A percentile compares a stretch with the other conserved stretches of the same genome.
Conservation (phyloP, 2,113 vertebrate species). For the Zootoca vivipara region DNA sequence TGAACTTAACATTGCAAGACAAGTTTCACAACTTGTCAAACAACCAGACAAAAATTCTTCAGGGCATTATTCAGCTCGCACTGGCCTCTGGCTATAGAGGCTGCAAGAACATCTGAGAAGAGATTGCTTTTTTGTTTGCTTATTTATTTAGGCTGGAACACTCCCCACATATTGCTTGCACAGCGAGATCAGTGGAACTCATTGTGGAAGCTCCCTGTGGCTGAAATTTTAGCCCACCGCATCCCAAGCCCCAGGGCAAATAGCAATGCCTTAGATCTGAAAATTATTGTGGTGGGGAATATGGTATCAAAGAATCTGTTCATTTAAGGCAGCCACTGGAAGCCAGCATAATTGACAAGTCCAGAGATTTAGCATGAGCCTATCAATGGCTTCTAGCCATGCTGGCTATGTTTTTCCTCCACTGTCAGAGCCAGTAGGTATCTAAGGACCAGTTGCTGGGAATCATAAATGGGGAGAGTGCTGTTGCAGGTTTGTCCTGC, state of each 20-base stretch:
- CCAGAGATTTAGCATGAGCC: neutral
- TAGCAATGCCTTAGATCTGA: neutral
- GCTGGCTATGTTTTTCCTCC: too few relatives aligned
- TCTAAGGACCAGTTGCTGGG: too few relatives aligned
- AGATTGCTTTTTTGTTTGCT: constrained; percentile 1
- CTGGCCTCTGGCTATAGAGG: neutral
- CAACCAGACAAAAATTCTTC: neutral
- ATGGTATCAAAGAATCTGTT: neutral
- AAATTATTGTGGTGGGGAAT: neutral
- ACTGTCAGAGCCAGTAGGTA: too few relatives aligned
- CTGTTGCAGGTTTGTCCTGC: too few relatives aligned
- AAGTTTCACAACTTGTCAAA: constrained; percentile 5
- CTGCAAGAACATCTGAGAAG: neutral
- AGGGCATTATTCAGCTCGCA: neutral
- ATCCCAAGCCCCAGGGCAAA: neutral
- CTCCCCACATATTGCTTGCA: neutral
- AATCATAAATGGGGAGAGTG: too few relatives aligned
- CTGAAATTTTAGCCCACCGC: neutral
- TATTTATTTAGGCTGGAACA: constrained; percentile 12
- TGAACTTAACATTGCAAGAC: neutral
- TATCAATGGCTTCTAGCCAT: too few relatives aligned
- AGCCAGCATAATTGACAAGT: neutral
- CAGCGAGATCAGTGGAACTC: neutral
- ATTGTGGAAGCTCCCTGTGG: neutral
- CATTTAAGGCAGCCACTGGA: neutral